These are phyloP conservation scores for Hydrolagus affinis DNA, from an alignment of 2,113 vertebrate species.

Conservation along the genomic window DNA sequence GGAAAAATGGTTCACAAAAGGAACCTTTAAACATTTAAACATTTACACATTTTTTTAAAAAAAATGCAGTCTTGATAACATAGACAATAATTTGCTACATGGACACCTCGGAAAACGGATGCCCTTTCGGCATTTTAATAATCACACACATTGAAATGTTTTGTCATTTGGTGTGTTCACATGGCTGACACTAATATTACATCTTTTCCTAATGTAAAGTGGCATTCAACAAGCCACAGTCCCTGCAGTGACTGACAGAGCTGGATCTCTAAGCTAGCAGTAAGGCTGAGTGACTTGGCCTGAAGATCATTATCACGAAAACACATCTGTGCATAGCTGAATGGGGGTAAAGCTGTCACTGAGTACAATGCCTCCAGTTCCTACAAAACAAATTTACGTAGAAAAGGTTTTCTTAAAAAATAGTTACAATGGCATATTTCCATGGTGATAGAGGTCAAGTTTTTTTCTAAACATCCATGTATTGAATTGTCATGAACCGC, in stretches of 20 bases:
- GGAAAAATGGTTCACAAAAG: neutral
- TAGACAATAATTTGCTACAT: neutral
- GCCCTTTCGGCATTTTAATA: neutral
- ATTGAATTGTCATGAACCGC: too few relatives aligned
- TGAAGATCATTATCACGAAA: neutral
- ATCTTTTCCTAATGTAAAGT: slow-evolving; percentile 18
- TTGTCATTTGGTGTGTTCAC: neutral
- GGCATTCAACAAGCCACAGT: slow-evolving; percentile 15
- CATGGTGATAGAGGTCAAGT: too few relatives aligned
- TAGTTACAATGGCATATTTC: too few relatives aligned
- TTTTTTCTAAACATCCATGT: too few relatives aligned
- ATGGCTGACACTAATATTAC: neutral
- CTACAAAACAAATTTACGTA: neutral
- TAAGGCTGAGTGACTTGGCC: slow-evolving; percentile 14
- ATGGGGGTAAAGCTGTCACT: neutral
- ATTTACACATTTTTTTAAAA: neutral
- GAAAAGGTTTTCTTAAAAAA: neutral
- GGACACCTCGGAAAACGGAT: neutral
- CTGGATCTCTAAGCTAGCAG: neutral
- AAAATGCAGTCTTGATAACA: neutral
- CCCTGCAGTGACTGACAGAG: neutral
- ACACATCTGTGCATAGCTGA: neutral
- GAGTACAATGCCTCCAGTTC: neutral
- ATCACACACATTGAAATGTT: neutral
- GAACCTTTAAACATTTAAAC: neutral